Evolutionary conservation across 2,888 invertebrate species (phyloP).

Genomic region (Druceiella hillmani): DNA sequence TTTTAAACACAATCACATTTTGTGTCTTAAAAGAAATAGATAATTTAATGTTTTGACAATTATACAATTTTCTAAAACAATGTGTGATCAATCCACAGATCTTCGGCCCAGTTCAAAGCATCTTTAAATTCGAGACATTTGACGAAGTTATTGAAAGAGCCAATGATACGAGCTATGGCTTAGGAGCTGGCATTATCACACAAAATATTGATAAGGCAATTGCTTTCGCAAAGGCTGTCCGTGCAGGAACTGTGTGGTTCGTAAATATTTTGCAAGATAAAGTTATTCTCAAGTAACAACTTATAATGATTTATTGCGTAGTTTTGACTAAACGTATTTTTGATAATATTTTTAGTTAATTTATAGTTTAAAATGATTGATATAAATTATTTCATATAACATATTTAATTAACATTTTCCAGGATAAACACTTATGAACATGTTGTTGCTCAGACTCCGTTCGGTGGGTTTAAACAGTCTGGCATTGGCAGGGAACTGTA

Average conservation of each 20-base stretch:
- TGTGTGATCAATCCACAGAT: no score
- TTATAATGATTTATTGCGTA: no score
- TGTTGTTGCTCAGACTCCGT: conserved; percentile 71
- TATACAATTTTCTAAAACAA: no score
- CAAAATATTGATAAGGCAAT: conserved; percentile 67
- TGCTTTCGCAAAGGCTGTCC: conserved; percentile 57
- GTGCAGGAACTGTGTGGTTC: conserved; percentile 68
- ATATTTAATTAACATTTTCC: conserved; percentile 21
- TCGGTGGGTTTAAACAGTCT: conserved; percentile 84
- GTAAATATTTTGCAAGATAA: no score
- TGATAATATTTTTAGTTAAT: no score
- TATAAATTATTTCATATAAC: no score
- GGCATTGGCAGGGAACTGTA: conserved; percentile 78
- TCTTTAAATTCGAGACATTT: conserved; percentile 64
- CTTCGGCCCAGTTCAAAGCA: conserved; percentile 76
- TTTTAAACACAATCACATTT: no score
- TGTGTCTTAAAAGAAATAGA: no score
- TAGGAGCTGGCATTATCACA: conserved; percentile 70
- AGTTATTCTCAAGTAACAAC: no score
- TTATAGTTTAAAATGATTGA: no score
- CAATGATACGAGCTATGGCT: conserved; percentile 66
- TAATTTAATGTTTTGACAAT: no score
- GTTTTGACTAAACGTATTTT: no score
- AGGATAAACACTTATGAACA: conserved; percentile 74
- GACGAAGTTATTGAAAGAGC: conserved; percentile 70